Evolutionary conservation across 2,113 vertebrate species (phyloP), one percentile per base, ranked within the genome.

Genomic region (Macquaria australasica): DNA sequence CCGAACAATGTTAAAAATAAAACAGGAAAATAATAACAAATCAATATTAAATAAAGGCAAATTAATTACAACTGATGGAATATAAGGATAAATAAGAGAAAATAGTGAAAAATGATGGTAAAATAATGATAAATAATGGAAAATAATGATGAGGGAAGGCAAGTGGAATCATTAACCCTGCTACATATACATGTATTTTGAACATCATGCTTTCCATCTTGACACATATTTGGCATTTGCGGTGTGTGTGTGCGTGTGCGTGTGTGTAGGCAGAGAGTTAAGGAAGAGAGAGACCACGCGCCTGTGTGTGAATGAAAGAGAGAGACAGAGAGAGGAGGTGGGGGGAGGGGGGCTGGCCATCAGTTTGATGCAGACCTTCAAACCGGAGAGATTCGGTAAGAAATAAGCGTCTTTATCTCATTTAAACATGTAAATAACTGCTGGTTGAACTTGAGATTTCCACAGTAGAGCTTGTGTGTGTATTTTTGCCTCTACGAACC

Each of bases 311-410:
- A 5, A 9, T 18, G 21, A 1, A 4, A 14, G 16, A 73, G 14
- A 6, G 8, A 60, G 16, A 43, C 6, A 51, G 18, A 39, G 70
- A 37, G 48, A 43, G 70, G 50, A 18, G 48, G 39, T 37, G 25
- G 18, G 7, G 8, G 14, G 9, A 8, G 37, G 67, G 7, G 50
- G 31, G 25, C n/a, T 14, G 41, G 31, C n/a, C 11, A n/a, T 50
- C 79, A 90, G 66, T 77, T 7, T 70, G 72, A 62, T 45, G 73
- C 86, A 60, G 86, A 66, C 7, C 48, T 63, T 12, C 77, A 59
- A 8, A 76, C 14, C 62, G 79, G 75, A 81, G 11, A 50, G 11
- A 72, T 5, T 0, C 39, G 91, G 91, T 90, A 81, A 93, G 89
- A 67, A 25, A 43, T 0, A 0, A 3, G 0, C 31, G 6, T n/a